These are phyloP conservation scores for Anser cygnoides DNA, from an alignment of 2,113 vertebrate genomes.

Conservation along the genomic window DNA sequence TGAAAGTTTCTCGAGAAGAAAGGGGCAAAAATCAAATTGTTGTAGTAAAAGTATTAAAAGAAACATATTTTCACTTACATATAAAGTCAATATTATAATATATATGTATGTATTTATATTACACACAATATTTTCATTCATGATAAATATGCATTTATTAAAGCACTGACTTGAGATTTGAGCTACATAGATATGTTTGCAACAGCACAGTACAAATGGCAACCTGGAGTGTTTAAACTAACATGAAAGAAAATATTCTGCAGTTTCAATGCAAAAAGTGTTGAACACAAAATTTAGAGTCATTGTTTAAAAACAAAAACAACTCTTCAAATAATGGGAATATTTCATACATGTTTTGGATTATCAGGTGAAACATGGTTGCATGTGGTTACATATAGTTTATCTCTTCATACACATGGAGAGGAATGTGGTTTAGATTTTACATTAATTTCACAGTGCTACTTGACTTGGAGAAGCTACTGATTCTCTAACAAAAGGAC, in stretches of 20 bases:
- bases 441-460: background rate
- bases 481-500: background rate
- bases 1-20: background rate
- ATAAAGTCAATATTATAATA: too few species aligned
- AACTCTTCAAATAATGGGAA: background rate
- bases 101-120: too few species aligned
- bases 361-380: background rate
- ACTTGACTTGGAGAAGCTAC: background rate
- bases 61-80: background rate
- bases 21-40: rapidly evolving
- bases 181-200: background rate
- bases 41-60: background rate
- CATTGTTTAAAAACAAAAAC: rapidly evolving
- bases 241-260: background rate
- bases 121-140: too few species aligned
- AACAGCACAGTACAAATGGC: background rate
- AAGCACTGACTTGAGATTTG: background rate
- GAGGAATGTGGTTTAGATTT: background rate
- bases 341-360: background rate
- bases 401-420: background rate
- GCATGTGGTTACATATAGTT: background rate
- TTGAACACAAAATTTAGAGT: background rate
- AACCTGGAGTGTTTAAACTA: background rate
- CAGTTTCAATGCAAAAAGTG: background rate
- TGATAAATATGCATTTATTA: background rate